Conservation (phyloP, 2,797 vertebrate species). For the Arnoldichthys spilopterus region DNA sequence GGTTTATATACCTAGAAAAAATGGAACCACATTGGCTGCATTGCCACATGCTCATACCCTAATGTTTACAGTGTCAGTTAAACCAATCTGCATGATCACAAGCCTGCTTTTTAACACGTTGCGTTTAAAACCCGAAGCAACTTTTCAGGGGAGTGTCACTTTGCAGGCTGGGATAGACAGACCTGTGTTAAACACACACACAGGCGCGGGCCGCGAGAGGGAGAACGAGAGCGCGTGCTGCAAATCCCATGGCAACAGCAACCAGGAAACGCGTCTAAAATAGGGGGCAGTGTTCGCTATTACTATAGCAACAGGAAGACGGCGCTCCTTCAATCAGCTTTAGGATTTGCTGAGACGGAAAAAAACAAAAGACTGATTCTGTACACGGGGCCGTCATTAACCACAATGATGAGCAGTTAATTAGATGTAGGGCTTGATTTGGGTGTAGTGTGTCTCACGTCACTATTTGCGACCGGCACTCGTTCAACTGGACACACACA, state of each 20-base stretch:
- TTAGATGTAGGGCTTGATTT: conserved; percentile 50
- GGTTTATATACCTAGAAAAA: too few relatives aligned
- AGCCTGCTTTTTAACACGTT: conserved; percentile 31
- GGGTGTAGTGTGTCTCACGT: conserved; percentile 14
- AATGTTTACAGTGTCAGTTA: too few relatives aligned
- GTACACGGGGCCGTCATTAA: conserved; percentile 66
- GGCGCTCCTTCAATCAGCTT: conserved; percentile 74
- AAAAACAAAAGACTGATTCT: conserved; percentile 73
- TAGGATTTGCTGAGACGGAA: conserved; percentile 76
- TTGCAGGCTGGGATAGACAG: conserved; percentile 48
- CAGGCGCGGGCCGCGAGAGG: conserved; percentile 58
- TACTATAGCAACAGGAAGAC: conserved; percentile 87
- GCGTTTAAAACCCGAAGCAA: conserved; percentile 18
- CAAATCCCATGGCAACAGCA: conserved; percentile 89
- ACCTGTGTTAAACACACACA: neutral
- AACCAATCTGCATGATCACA: neutral
- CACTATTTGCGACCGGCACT: neutral
- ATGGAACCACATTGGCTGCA: too few relatives aligned
- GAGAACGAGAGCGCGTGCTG: conserved; percentile 71
- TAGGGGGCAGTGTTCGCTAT: conserved; percentile 88
- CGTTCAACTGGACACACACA: neutral
- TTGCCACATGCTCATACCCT: too few relatives aligned
- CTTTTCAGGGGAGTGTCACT: conserved; percentile 48
- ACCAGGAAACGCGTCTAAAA: conserved; percentile 87
- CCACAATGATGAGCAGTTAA: conserved; percentile 54